Evolutionary conservation across 2,888 invertebrate species (phyloP).

Genomic region (Urechis unicinctus): DNA sequence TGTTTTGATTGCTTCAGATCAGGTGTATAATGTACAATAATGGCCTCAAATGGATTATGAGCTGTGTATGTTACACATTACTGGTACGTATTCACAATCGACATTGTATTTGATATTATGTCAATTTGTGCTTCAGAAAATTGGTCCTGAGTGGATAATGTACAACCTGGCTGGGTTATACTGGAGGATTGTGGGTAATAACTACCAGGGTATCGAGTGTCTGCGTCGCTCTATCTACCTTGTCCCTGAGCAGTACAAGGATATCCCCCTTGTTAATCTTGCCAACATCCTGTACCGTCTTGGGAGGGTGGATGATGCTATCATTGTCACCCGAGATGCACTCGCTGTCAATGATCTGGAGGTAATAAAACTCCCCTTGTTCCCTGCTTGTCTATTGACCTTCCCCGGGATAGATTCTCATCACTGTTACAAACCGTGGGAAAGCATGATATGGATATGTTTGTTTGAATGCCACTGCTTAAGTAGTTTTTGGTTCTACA

Average conservation of each 20-base stretch:
- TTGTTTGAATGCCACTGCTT: too few species aligned
- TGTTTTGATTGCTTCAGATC: too few species aligned
- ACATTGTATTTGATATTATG: neutral
- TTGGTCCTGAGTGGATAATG: constrained; percentile 69
- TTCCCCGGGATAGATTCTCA: too few species aligned
- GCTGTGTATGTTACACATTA: too few species aligned
- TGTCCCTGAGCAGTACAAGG: constrained; percentile 59
- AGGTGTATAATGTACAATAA: too few species aligned
- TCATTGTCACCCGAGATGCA: constrained; percentile 60
- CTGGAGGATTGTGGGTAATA: constrained; percentile 69
- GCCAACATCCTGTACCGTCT: constrained; percentile 62
- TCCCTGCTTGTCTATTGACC: too few species aligned
- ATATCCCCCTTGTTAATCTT: constrained; percentile 65
- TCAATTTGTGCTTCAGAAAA: constrained; percentile 55
- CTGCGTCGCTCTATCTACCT: constrained; percentile 60
- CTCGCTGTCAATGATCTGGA: constrained; percentile 61
- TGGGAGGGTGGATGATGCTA: constrained; percentile 60
- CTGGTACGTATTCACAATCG: neutral
- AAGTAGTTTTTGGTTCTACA: too few species aligned
- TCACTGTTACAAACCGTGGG: too few species aligned
- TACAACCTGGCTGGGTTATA: constrained; percentile 69
- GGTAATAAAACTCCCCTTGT: too few species aligned
- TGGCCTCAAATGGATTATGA: too few species aligned
- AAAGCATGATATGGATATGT: too few species aligned
- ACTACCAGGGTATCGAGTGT: constrained; percentile 65